A percentile compares a stretch with the other conserved stretches of the same genome.
Conservation (phyloP, 1,140 invertebrate genomes). For the Drosophila pseudoananassae region DNA sequence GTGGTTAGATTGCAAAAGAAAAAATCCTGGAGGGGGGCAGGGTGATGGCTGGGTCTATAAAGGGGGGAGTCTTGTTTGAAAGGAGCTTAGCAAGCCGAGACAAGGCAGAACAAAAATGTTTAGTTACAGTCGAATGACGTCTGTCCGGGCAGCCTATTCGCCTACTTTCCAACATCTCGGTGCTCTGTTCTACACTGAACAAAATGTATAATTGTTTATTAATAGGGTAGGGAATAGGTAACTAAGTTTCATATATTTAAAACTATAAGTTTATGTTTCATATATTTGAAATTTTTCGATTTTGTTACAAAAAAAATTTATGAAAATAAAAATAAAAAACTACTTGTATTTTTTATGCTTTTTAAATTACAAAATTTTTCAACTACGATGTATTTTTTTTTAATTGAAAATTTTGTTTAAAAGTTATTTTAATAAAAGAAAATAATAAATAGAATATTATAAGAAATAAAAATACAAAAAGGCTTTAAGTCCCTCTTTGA, state of each 20-base stretch:
- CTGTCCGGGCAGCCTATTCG: slow-evolving; percentile 2
- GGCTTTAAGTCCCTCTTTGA: background rate
- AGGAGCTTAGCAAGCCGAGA: slow-evolving; percentile 45
- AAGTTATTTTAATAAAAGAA: no score
- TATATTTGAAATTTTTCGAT: no score
- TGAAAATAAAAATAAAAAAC: no score
- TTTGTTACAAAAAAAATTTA: no score
- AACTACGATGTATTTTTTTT: no score
- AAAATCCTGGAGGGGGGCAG: background rate
- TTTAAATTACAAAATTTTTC: no score
- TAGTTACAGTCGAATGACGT: slow-evolving; percentile 40
- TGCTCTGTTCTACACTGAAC: background rate
- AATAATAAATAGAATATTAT: no score
- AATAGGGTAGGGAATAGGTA: no score
- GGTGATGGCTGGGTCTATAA: background rate
- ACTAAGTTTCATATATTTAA: no score
- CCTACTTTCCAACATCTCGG: background rate
- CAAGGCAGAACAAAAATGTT: slow-evolving; percentile 49
- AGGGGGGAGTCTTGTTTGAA: slow-evolving; percentile 25
- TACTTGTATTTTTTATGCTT: background rate
- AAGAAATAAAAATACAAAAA: no score
- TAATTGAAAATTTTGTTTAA: no score
- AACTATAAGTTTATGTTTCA: no score
- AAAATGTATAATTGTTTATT: background rate
- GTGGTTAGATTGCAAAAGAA: background rate